A percentile compares a stretch with the other conserved stretches of the same genome.
phyloP scores from a whole-genome alignment of 2,797 vertebrate species.

The Cheirogaleus major region DNA sequence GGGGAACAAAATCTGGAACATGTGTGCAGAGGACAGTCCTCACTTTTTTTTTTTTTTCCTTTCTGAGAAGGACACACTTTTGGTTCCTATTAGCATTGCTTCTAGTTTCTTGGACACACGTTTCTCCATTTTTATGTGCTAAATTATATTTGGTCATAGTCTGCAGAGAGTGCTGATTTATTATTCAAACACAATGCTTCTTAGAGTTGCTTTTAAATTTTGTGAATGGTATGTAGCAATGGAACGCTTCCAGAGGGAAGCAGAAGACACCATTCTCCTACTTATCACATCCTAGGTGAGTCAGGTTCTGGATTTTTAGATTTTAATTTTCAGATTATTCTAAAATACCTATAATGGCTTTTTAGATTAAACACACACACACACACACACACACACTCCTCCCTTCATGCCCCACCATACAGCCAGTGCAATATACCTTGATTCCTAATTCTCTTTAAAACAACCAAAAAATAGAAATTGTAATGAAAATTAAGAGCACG shows the following conservation, averaged over 20 bases:
- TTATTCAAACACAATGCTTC: background rate
- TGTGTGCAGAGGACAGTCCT: background rate
- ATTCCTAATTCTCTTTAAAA: slow-evolving; percentile 30
- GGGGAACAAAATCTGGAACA: background rate
- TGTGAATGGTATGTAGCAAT: background rate
- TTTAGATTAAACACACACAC: background rate
- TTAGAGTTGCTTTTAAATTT: background rate
- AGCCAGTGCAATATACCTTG: background rate
- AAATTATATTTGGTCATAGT: background rate
- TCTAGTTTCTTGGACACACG: background rate
- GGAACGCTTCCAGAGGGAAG: rapidly evolving
- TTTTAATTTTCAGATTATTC: background rate
- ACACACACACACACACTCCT: background rate
- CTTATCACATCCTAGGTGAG: background rate
- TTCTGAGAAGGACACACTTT: background rate
- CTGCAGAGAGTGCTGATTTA: background rate
- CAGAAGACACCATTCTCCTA: background rate
- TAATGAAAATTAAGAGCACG: slow-evolving; percentile 64
- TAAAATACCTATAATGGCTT: background rate
- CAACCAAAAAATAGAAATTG: slow-evolving; percentile 10
- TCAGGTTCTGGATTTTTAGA: background rate
- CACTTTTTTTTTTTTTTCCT: no score
- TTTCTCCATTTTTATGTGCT: background rate
- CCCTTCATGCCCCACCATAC: background rate
- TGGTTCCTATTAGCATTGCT: background rate